Conservation (phyloP, 2,888 invertebrate genomes). For the Frankliniella fusca region DNA sequence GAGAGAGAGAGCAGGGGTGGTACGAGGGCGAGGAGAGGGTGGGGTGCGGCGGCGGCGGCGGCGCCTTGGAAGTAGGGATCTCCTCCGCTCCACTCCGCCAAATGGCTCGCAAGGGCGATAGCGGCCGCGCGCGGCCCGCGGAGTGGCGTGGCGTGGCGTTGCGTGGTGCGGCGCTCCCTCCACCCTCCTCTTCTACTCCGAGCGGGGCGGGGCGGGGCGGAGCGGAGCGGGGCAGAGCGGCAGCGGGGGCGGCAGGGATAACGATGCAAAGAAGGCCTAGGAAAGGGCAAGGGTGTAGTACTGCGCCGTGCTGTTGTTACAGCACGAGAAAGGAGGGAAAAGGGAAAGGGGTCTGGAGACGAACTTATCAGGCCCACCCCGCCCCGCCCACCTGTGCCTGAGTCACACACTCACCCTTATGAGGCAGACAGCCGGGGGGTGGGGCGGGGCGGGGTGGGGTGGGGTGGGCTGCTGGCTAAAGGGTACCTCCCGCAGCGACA, state of each 20-base stretch:
- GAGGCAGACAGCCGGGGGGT: neutral
- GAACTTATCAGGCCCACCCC: neutral
- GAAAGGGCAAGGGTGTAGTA: neutral
- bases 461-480: neutral
- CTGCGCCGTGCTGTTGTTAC: neutral
- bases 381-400: neutral
- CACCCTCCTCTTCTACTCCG: neutral
- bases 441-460: neutral
- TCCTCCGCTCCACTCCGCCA: neutral
- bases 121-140: neutral
- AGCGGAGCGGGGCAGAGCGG: neutral
- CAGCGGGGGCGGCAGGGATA: neutral
- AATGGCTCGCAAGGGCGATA: neutral
- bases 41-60: neutral
- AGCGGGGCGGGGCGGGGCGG: neutral
- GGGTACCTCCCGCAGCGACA: neutral
- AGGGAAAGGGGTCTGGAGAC: neutral
- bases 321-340: neutral
- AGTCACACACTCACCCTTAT: no score
- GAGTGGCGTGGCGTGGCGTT: neutral
- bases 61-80: neutral
- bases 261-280: slow-evolving; percentile 7
- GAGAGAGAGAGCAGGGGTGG: neutral
- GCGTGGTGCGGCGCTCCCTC: neutral
- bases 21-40: neutral